These are phyloP conservation scores for Melinaea menophilus DNA, from an alignment of 2,888 invertebrate genomes.

Conservation along the genomic window DNA sequence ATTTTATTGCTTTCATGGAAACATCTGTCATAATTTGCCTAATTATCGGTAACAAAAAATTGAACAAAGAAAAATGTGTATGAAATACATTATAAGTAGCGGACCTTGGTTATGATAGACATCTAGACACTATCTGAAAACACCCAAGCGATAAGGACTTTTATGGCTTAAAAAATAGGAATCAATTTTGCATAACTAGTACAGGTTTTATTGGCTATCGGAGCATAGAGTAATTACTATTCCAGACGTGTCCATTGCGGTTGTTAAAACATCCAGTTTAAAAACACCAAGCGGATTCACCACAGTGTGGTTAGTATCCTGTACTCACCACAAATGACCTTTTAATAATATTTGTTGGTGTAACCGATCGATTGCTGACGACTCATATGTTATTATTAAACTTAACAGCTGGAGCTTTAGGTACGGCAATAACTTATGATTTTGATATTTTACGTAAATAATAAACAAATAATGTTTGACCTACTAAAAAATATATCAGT, in stretches of 20 bases:
- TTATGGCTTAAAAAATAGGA: slow-evolving; percentile 1
- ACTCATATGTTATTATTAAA: no score
- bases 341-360: slow-evolving; percentile 60
- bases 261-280: slow-evolving; percentile 35
- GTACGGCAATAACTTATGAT: no score
- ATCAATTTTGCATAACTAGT: slow-evolving; percentile 16
- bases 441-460: no score
- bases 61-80: slow-evolving; percentile 16
- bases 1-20: slow-evolving; percentile 6
- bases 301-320: slow-evolving; percentile 66
- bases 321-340: slow-evolving; percentile 67
- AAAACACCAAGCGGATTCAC: slow-evolving; percentile 53
- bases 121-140: slow-evolving; percentile 11
- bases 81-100: slow-evolving; percentile 11
- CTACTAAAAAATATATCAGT: no score
- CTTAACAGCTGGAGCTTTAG: no score
- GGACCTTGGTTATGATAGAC: slow-evolving; percentile 8
- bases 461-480: no score
- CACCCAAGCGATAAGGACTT: slow-evolving; percentile 1
- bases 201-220: slow-evolving; percentile 21
- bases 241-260: slow-evolving; percentile 24
- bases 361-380: slow-evolving; percentile 34
- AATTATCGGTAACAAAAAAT: slow-evolving; percentile 17
- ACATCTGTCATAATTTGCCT: slow-evolving; percentile 17
- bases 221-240: slow-evolving; percentile 25